Percentiles rank a stretch among this genome's conserved stretches.
Conservation (phyloP, 2,888 invertebrate species). For the Lissonota sp. region DNA sequence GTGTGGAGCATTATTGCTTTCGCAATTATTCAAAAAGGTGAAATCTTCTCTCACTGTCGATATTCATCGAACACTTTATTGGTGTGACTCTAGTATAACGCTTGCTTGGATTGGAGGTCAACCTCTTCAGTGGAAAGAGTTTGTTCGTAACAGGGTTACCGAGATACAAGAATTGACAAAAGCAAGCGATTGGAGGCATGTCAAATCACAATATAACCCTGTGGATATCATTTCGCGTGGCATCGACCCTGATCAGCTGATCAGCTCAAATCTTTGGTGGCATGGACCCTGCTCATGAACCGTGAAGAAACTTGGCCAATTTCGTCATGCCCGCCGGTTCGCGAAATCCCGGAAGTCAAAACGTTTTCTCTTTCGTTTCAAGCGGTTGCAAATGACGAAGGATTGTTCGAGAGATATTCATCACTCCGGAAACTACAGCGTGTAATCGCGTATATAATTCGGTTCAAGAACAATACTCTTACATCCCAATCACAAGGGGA, state of each 20-base stretch:
- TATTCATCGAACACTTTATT: conserved; percentile 49
- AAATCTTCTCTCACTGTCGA: conserved; percentile 19
- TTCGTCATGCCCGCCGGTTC: conserved; percentile 17
- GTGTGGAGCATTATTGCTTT: conserved; percentile 66
- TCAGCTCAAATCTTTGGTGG: conserved; percentile 15
- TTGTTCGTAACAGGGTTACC: conserved; percentile 66
- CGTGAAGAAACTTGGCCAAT: conserved; percentile 40
- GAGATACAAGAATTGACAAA: conserved; percentile 64
- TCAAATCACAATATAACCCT: conserved; percentile 34
- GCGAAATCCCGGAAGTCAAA: conserved; percentile 26
- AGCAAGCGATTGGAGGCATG: conserved; percentile 54
- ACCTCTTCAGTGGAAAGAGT: conserved; percentile 63
- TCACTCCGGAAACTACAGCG: conserved; percentile 26
- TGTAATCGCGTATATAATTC: conserved; percentile 12
- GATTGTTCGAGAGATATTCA: conserved; percentile 30
- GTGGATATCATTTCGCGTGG: conserved; percentile 39
- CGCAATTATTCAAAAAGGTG: conserved; percentile 38
- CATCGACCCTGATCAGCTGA: conserved; percentile 28
- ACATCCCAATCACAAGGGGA: neutral
- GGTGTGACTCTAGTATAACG: conserved; percentile 68
- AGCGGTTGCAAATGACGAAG: neutral
- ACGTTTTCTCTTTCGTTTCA: neutral
- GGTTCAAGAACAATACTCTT: conserved; percentile 17
- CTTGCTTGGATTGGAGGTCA: conserved; percentile 64
- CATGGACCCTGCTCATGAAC: conserved; percentile 24